A percentile compares a stretch with the other conserved stretches of the same genome.
These are phyloP conservation scores for Glaucomys volans DNA, from an alignment of 2,113 vertebrate species.

Conservation along the genomic window DNA sequence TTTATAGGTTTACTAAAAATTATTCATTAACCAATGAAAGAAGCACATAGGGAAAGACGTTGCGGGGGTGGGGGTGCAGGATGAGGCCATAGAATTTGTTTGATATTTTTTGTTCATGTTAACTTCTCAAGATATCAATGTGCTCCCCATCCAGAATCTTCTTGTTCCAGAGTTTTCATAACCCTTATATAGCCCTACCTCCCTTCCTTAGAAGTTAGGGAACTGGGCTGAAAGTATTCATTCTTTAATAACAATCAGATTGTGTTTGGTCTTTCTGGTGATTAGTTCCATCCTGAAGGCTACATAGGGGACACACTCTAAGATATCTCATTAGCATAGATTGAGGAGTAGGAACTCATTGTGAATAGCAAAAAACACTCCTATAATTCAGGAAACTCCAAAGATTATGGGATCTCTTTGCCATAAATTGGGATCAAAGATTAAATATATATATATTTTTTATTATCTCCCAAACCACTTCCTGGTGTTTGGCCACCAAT, in stretches of 20 bases:
- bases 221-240: background rate
- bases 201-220: background rate
- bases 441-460: background rate
- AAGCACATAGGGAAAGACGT: background rate
- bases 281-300: background rate
- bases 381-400: background rate
- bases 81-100: no score
- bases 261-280: background rate
- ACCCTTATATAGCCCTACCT: rapidly evolving
- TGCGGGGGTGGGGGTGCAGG: no score
- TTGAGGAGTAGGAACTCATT: background rate
- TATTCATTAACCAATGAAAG: background rate
- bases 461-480: background rate
- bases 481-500: background rate
- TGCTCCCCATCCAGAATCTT: background rate
- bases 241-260: background rate
- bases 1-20: background rate
- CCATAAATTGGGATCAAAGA: background rate
- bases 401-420: background rate
- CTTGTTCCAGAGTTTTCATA: background rate
- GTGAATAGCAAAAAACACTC: background rate
- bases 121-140: background rate
- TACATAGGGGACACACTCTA: no score
- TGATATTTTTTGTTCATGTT: background rate
- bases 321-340: background rate